Percentiles rank a stretch among this genome's conserved stretches.
Evolutionary conservation across 2,888 invertebrate genomes (phyloP).

Genomic region (Ophion ellenae): DNA sequence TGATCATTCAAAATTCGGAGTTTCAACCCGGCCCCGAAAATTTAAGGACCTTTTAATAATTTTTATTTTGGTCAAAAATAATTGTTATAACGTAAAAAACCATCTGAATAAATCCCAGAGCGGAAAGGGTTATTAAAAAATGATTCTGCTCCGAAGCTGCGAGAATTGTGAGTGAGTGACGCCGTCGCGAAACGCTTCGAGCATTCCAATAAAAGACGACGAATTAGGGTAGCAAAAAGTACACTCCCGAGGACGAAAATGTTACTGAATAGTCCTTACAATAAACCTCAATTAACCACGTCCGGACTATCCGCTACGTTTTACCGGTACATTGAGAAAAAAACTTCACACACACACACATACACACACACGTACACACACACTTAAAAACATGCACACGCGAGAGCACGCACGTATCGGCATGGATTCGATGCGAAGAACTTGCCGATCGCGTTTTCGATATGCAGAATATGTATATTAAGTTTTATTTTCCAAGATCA

Average conservation of each 20-base stretch:
- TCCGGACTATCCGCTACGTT: constrained; percentile 33
- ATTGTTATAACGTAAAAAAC: too few species aligned
- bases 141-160: background rate
- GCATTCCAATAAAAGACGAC: background rate
- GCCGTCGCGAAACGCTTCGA: background rate
- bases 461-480: constrained; percentile 40
- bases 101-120: too few species aligned
- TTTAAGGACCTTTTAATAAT: too few species aligned
- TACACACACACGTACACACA: constrained; percentile 44
- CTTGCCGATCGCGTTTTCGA: constrained; percentile 54
- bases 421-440: constrained; percentile 51
- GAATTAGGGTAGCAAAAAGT: constrained; percentile 16
- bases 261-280: constrained; percentile 19
- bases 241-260: constrained; percentile 32
- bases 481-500: background rate
- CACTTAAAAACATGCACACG: constrained; percentile 39
- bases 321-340: constrained; percentile 17
- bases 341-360: constrained; percentile 16
- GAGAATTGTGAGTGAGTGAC: background rate
- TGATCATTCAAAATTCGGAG: too few species aligned
- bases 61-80: too few species aligned
- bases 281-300: constrained; percentile 32
- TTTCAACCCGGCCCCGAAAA: too few species aligned
- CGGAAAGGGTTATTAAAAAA: too few species aligned
- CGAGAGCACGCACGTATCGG: constrained; percentile 53